phyloP scores from a whole-genome alignment of 1,140 invertebrate genomes.

The Oreohelix idahoensis region DNA sequence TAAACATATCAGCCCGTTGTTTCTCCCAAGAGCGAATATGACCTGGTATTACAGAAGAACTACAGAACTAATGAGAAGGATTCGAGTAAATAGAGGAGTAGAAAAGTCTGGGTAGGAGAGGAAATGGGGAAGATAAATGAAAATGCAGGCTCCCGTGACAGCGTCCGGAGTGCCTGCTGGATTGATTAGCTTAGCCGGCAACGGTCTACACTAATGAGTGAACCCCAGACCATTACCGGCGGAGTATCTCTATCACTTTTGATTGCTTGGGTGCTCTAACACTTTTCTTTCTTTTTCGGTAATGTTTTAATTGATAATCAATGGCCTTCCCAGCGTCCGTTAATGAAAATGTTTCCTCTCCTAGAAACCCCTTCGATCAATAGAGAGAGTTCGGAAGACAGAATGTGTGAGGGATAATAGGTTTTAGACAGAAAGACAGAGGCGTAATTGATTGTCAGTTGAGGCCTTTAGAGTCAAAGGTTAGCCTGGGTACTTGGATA shows the following conservation, averaged over 20 bases:
- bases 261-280: slow-evolving; percentile 2
- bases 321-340: background rate
- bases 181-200: slow-evolving; percentile 15
- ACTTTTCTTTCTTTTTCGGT: slow-evolving; percentile 22
- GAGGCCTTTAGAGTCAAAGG: too few species aligned
- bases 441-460: too few species aligned
- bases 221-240: slow-evolving; percentile 10
- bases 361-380: background rate
- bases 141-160: slow-evolving; percentile 1
- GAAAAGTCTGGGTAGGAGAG: background rate
- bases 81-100: background rate
- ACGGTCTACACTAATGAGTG: background rate
- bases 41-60: too few species aligned
- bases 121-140: slow-evolving; percentile 10
- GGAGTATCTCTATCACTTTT: slow-evolving; percentile 29
- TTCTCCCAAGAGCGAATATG: too few species aligned
- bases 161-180: background rate
- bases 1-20: too few species aligned
- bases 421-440: too few species aligned
- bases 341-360: slow-evolving; percentile 35
- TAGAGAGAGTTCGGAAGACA: background rate
- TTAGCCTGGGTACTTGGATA: too few species aligned
- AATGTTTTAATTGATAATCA: slow-evolving; percentile 40
- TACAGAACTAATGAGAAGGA: too few species aligned
- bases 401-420: too few species aligned